A percentile compares a stretch with the other conserved stretches of the same genome.
phyloP scores from a whole-genome alignment of 2,888 invertebrate genomes.

The Lepidochitona cinerea region DNA sequence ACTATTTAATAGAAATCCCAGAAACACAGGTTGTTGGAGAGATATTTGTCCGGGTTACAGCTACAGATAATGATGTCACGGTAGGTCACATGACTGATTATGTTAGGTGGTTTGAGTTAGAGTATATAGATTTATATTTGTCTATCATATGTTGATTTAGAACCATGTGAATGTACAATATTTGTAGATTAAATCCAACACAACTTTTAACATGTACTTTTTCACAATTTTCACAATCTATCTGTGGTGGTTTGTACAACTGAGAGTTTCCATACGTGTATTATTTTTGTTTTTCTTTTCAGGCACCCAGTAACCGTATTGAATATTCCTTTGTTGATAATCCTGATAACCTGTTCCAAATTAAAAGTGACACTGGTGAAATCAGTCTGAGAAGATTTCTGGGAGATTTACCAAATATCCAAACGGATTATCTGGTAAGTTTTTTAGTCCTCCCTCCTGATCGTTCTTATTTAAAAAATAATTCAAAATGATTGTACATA shows the following conservation, averaged over 20 bases:
- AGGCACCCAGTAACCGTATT: slow-evolving; percentile 4
- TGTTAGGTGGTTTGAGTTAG: too few species aligned
- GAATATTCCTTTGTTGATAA: slow-evolving; percentile 5
- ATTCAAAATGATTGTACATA: too few species aligned
- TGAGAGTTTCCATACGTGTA: background rate
- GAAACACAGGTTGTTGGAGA: background rate
- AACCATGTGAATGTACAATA: too few species aligned
- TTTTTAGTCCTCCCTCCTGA: background rate
- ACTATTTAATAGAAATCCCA: background rate
- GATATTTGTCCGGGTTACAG: background rate
- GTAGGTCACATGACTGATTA: too few species aligned
- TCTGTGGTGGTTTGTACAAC: too few species aligned
- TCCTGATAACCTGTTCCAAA: slow-evolving; percentile 26
- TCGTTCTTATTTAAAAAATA: too few species aligned
- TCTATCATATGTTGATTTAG: too few species aligned
- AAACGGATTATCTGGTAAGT: background rate
- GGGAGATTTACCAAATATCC: background rate
- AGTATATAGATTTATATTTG: too few species aligned
- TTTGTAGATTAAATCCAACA: too few species aligned
- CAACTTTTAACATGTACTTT: too few species aligned
- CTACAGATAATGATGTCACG: background rate
- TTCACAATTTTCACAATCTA: too few species aligned
- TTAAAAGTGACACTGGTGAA: slow-evolving; percentile 13
- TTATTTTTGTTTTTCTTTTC: background rate
- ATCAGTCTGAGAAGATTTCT: background rate